Evolutionary conservation across 2,797 vertebrate species (phyloP).

Genomic region (Typhlichthys eigenmanni): DNA sequence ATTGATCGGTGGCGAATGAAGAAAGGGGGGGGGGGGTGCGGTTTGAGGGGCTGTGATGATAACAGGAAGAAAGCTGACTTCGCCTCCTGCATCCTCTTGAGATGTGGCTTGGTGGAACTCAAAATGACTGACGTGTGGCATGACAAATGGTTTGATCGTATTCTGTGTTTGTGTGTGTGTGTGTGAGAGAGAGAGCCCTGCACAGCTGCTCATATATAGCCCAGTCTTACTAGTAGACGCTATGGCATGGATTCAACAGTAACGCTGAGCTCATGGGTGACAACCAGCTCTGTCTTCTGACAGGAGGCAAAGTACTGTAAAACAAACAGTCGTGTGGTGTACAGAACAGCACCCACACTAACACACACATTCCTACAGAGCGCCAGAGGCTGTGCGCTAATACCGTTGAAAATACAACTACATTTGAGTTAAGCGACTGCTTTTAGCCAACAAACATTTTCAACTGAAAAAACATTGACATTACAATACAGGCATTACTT

Average conservation of each 20-base stretch:
- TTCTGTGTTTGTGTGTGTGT: slow-evolving; percentile 39
- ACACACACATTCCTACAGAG: slow-evolving; percentile 23
- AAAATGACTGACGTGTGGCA: slow-evolving; percentile 64
- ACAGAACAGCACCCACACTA: slow-evolving; percentile 19
- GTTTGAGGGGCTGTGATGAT: slow-evolving; percentile 61
- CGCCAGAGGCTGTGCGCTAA: no score
- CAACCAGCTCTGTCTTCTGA: slow-evolving; percentile 51
- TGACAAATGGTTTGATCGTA: slow-evolving; percentile 70
- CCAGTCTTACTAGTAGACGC: slow-evolving; percentile 60
- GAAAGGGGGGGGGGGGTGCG: neutral
- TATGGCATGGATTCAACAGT: slow-evolving; percentile 69
- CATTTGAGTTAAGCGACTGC: no score
- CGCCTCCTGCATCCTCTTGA: slow-evolving; percentile 61
- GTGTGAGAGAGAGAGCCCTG: slow-evolving; percentile 26
- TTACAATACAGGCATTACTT: no score
- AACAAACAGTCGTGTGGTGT: slow-evolving; percentile 34
- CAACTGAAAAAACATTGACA: no score
- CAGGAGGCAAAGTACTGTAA: slow-evolving; percentile 43
- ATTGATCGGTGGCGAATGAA: neutral
- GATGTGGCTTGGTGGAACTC: slow-evolving; percentile 53
- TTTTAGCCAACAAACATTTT: no score
- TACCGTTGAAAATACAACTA: no score
- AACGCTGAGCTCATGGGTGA: slow-evolving; percentile 74
- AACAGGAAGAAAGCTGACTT: slow-evolving; percentile 61
- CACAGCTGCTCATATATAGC: slow-evolving; percentile 60